Conservation (phyloP, 2,797 vertebrate species). For the Arrhamphus sclerolepis region DNA sequence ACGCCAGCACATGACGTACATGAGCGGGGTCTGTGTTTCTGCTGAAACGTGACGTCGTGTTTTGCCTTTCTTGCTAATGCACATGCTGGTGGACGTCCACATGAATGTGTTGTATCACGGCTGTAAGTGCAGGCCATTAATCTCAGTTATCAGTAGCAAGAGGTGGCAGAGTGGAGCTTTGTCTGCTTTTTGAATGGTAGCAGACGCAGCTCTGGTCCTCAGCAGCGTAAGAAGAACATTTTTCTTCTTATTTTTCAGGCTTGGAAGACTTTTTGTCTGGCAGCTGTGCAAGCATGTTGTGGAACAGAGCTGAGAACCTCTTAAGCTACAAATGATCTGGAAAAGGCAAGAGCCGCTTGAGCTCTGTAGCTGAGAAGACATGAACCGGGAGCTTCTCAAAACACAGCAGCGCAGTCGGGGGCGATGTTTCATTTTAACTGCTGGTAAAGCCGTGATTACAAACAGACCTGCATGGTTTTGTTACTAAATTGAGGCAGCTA, state of each 20-base stretch:
- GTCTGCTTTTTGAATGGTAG: constrained; percentile 41
- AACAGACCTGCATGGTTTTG: constrained; percentile 3
- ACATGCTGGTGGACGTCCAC: background rate
- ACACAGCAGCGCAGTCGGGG: constrained; percentile 6
- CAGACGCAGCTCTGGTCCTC: constrained; percentile 22
- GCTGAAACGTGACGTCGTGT: constrained; percentile 27
- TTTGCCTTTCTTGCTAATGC: background rate
- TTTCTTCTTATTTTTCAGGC: constrained; percentile 51
- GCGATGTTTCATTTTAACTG: background rate
- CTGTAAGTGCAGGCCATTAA: constrained; percentile 55
- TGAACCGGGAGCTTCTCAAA: constrained; percentile 25
- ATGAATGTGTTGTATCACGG: constrained; percentile 35
- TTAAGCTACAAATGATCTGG: constrained; percentile 65
- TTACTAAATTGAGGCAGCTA: background rate
- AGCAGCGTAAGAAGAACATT: constrained; percentile 47
- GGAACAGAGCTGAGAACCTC: constrained; percentile 63
- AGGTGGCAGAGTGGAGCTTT: constrained; percentile 37
- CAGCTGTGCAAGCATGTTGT: constrained; percentile 61
- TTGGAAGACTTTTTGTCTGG: constrained; percentile 59
- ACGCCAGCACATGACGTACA: constrained; percentile 49
- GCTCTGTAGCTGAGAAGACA: constrained; percentile 11
- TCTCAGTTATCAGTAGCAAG: constrained; percentile 60
- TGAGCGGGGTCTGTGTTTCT: constrained; percentile 21
- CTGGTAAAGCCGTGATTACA: constrained; percentile 5
- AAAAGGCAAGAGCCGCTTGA: constrained; percentile 46